Evolutionary conservation across 2,113 vertebrate species (phyloP).

Genomic region (Etheostoma spectabile): DNA sequence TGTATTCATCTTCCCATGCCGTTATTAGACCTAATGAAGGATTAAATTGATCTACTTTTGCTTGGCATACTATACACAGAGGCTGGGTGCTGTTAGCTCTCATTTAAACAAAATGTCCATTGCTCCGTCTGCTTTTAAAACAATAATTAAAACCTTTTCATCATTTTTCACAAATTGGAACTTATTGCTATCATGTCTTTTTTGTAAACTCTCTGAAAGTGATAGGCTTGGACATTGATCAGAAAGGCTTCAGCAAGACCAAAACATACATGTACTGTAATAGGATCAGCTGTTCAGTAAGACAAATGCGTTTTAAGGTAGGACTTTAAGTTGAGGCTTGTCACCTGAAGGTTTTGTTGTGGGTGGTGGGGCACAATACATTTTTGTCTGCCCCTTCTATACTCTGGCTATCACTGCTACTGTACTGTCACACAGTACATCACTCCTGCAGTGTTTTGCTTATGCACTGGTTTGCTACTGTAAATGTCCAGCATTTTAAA

Average conservation of each 20-base stretch:
- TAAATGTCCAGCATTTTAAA: neutral
- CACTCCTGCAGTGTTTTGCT: neutral
- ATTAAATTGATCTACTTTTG: conserved; percentile 9
- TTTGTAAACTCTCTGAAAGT: neutral
- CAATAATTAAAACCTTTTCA: neutral
- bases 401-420: neutral
- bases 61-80: neutral
- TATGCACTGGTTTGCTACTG: neutral
- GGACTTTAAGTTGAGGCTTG: neutral
- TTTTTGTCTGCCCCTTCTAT: neutral
- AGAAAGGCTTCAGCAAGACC: neutral
- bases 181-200: neutral
- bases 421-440: neutral
- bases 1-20: conserved; percentile 8
- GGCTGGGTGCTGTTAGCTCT: conserved; percentile 1
- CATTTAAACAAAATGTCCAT: conserved; percentile 6
- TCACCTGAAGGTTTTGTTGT: neutral
- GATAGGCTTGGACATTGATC: neutral
- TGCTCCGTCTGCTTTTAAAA: neutral
- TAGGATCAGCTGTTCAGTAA: neutral
- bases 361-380: neutral
- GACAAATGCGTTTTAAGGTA: no score
- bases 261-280: neutral
- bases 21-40: conserved; percentile 14
- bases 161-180: neutral